Percentiles rank a stretch among this genome's conserved stretches.
These are phyloP conservation scores for Ctenopoma kingsleyae DNA, from an alignment of 2,797 vertebrate species.

Conservation along the genomic window DNA sequence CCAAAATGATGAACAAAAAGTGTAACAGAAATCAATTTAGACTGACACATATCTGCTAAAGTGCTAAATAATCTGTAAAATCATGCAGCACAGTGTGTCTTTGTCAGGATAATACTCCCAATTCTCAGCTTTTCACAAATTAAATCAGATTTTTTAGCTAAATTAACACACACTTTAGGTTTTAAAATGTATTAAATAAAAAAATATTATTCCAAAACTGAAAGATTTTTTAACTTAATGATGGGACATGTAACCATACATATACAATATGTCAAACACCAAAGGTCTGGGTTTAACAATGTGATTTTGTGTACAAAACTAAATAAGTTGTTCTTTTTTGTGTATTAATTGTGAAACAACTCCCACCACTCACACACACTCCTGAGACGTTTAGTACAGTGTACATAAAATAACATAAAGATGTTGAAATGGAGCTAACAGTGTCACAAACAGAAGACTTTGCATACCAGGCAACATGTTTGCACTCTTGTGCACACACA, in stretches of 20 bases:
- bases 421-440: slow-evolving; percentile 15
- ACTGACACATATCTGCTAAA: not conserved
- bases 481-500: slow-evolving; percentile 10
- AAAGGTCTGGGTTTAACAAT: not conserved
- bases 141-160: not conserved
- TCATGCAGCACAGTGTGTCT: not conserved
- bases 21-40: not conserved
- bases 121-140: not conserved
- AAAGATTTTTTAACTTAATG: not conserved
- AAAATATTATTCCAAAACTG: not conserved
- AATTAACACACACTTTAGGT: not conserved
- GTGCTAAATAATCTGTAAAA: not conserved
- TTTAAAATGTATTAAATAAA: not conserved
- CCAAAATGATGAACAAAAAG: not conserved
- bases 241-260: not conserved
- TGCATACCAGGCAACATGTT: slow-evolving; percentile 15
- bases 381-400: not conserved
- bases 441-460: slow-evolving; percentile 12
- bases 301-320: not conserved
- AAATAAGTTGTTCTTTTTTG: not conserved
- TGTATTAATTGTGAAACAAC: not conserved
- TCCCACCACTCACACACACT: not conserved
- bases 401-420: not conserved
- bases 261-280: not conserved
- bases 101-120: not conserved